phyloP scores from a whole-genome alignment of 1,140 invertebrate genomes.

The Diachasmimorpha longicaudata region DNA sequence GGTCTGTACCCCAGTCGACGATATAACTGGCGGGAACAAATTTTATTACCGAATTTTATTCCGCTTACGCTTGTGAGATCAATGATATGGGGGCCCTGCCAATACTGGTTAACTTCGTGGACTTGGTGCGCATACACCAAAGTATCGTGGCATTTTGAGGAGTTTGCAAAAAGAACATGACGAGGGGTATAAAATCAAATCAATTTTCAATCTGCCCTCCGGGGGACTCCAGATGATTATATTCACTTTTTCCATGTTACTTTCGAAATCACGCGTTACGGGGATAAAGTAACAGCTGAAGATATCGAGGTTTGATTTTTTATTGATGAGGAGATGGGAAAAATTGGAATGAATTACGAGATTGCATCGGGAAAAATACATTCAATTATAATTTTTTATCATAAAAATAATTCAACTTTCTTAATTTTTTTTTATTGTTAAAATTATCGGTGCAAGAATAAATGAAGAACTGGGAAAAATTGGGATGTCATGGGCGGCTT shows the following conservation, averaged over 20 bases:
- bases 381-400: no score
- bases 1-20: conserved; percentile 14
- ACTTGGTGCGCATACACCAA: background rate
- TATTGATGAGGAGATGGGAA: no score
- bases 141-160: background rate
- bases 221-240: conserved; percentile 18
- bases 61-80: conserved; percentile 46
- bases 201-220: conserved; percentile 37
- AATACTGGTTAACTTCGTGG: background rate
- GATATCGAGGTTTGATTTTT: background rate
- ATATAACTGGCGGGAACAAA: conserved; percentile 60
- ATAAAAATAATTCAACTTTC: no score
- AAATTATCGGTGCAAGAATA: no score
- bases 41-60: conserved; percentile 62
- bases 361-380: no score
- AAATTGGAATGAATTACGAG: background rate
- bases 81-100: background rate
- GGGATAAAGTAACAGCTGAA: background rate
- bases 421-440: no score
- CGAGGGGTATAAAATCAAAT: conserved; percentile 29
- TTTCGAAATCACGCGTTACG: background rate
- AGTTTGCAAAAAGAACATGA: background rate
- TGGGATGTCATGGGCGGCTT: no score
- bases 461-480: no score
- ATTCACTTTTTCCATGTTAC: conserved; percentile 26